Conservation (phyloP, 2,113 vertebrate species). For the Emydocephalus ijimae region DNA sequence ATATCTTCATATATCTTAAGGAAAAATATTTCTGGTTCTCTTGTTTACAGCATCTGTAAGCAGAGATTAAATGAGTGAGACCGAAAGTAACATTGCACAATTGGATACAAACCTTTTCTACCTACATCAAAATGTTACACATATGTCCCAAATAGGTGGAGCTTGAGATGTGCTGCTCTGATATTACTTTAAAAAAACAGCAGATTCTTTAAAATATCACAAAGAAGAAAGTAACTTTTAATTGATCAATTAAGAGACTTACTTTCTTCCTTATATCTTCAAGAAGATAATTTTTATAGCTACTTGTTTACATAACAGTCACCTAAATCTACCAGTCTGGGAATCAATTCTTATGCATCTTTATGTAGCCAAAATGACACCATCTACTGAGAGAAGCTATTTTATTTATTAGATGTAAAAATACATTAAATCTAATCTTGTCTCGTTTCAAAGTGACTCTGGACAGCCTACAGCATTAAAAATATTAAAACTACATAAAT, state of each 20-base stretch:
- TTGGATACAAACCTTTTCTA: neutral
- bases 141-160: neutral
- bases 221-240: neutral
- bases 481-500: neutral
- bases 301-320: neutral
- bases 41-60: neutral
- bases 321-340: neutral
- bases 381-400: neutral
- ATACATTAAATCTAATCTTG: too few relatives aligned
- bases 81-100: neutral
- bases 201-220: neutral
- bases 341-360: neutral
- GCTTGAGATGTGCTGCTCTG: neutral
- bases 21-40: neutral
- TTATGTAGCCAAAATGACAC: neutral
- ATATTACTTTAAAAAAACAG: neutral
- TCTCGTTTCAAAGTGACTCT: neutral
- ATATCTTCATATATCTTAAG: neutral
- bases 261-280: too few relatives aligned
- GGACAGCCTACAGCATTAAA: neutral
- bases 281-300: neutral
- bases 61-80: neutral
- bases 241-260: neutral
- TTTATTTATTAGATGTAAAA: too few relatives aligned
- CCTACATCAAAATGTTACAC: neutral